A percentile compares a stretch with the other conserved stretches of the same genome.
phyloP scores from a whole-genome alignment of 1,140 invertebrate species.

The Brachionus paranguensis region DNA sequence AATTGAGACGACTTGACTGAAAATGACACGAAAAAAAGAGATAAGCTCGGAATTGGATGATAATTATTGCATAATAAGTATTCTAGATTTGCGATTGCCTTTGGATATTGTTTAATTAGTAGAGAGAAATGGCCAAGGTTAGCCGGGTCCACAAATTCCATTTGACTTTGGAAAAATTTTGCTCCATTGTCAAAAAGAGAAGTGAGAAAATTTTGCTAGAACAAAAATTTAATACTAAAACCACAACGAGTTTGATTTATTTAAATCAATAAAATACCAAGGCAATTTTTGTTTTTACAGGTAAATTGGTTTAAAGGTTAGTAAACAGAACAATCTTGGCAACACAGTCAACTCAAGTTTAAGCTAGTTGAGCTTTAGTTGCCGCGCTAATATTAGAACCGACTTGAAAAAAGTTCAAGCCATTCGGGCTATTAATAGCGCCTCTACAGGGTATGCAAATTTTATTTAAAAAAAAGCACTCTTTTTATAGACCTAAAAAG shows the following conservation, averaged over 20 bases:
- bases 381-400: no score
- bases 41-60: constrained; percentile 1
- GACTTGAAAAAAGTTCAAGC: neutral
- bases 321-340: neutral
- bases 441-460: no score
- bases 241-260: neutral
- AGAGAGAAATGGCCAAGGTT: neutral
- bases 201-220: neutral
- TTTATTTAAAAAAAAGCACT: no score
- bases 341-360: neutral
- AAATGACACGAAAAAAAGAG: constrained; percentile 4
- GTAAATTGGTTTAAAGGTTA: constrained; percentile 13
- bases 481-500: no score
- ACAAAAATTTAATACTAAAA: neutral
- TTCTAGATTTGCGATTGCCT: constrained; percentile 12
- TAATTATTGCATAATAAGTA: constrained; percentile 23
- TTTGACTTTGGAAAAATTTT: neutral
- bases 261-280: constrained; percentile 28
- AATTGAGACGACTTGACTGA: constrained; percentile 35
- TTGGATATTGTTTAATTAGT: constrained; percentile 7
- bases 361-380: neutral
- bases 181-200: neutral
- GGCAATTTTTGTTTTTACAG: neutral
- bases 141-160: neutral
- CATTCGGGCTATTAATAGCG: no score